phyloP scores from a whole-genome alignment of 2,888 invertebrate species.

The Melanostoma mellinum region DNA sequence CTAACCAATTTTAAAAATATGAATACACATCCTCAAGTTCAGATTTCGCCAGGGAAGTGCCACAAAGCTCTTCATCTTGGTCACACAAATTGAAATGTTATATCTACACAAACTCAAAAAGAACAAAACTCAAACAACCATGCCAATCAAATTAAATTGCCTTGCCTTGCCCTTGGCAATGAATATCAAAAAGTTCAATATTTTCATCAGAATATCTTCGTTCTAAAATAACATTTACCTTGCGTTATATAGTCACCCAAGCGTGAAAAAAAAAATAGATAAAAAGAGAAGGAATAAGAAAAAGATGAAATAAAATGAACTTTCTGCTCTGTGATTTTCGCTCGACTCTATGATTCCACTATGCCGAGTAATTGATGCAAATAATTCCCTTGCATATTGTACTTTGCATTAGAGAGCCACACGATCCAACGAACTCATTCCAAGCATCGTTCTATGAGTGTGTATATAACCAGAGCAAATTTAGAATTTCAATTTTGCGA shows the following conservation, averaged over 20 bases:
- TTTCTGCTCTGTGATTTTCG: background rate
- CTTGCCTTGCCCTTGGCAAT: constrained; percentile 14
- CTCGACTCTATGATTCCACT: constrained; percentile 3
- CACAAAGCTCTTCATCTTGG: too few relatives aligned
- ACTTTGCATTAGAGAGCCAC: constrained; percentile 18
- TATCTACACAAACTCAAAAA: too few relatives aligned
- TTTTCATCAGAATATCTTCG: constrained; percentile 17
- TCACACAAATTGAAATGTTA: too few relatives aligned
- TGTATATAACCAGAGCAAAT: constrained; percentile 39
- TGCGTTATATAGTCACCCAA: constrained; percentile 24
- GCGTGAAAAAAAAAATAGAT: constrained; percentile 22
- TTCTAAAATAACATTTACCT: constrained; percentile 47
- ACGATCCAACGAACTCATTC: background rate
- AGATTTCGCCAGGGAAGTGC: too few relatives aligned
- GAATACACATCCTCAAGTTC: too few relatives aligned
- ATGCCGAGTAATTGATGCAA: constrained; percentile 34
- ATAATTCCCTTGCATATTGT: constrained; percentile 22
- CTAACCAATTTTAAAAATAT: too few relatives aligned
- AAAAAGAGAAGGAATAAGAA: background rate
- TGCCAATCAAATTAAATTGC: constrained; percentile 17
- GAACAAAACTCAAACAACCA: too few relatives aligned
- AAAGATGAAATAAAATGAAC: background rate
- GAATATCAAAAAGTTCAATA: constrained; percentile 32
- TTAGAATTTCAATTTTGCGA: constrained; percentile 46
- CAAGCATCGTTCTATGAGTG: background rate